These are phyloP conservation scores for Varanus komodoensis DNA, from an alignment of 2,113 vertebrate genomes.

Conservation along the genomic window DNA sequence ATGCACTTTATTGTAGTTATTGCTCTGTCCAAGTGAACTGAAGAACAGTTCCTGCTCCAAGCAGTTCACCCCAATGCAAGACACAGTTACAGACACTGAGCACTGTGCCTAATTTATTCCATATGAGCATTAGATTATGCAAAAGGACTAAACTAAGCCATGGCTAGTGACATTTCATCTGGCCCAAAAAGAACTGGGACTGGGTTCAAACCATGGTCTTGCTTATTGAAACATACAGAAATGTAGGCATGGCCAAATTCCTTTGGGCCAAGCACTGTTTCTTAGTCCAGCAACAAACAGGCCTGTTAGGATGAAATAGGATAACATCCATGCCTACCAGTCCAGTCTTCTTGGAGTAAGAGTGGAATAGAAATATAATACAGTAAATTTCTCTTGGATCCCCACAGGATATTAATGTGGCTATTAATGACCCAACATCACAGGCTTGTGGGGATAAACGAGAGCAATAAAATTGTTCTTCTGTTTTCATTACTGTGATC, in stretches of 20 bases:
- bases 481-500: background rate
- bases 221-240: background rate
- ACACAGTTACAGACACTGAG: background rate
- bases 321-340: background rate
- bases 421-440: background rate
- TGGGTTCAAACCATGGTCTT: too few species aligned
- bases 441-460: background rate
- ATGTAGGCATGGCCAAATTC: too few species aligned
- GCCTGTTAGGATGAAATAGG: background rate
- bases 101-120: background rate
- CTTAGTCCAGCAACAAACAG: background rate
- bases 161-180: background rate
- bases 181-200: too few species aligned
- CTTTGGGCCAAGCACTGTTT: background rate
- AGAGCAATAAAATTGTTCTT: background rate
- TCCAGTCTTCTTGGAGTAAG: background rate
- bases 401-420: background rate
- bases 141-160: background rate
- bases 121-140: background rate
- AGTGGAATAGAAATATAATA: background rate
- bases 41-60: conserved; percentile 12
- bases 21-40: background rate
- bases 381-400: background rate
- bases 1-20: background rate
- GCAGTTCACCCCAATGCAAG: background rate